Conservation (phyloP, 2,113 vertebrate genomes). For the Forbesichthys agassizii region DNA sequence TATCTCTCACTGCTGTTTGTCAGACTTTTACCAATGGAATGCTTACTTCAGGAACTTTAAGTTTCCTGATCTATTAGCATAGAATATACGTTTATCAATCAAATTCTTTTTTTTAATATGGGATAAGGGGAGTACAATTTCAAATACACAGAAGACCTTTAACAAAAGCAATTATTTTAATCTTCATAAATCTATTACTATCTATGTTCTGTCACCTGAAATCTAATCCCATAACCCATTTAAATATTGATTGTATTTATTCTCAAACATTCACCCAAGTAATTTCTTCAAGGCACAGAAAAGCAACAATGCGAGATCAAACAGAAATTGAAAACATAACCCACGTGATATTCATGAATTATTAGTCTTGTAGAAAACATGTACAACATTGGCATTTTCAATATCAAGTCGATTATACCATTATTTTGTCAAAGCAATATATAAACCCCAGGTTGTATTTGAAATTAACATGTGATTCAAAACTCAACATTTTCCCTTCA, state of each 20-base stretch:
- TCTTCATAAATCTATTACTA: too few species aligned
- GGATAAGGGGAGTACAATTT: too few species aligned
- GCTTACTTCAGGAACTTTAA: too few species aligned
- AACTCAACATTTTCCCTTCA: background rate
- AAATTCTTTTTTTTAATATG: too few species aligned
- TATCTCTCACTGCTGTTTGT: too few species aligned
- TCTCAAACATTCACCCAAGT: slow-evolving; percentile 11
- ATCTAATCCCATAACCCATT: slow-evolving; percentile 10
- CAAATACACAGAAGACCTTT: too few species aligned
- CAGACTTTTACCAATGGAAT: too few species aligned
- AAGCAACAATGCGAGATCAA: slow-evolving; percentile 19
- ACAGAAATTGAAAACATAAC: slow-evolving; percentile 18
- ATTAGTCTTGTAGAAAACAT: slow-evolving; percentile 13
- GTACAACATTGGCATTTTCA: slow-evolving; percentile 28
- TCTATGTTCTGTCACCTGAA: slow-evolving; percentile 10
- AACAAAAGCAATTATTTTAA: too few species aligned
- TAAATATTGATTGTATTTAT: background rate
- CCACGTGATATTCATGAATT: slow-evolving; percentile 32
- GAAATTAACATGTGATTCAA: slow-evolving; percentile 18
- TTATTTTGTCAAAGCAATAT: slow-evolving; percentile 22
- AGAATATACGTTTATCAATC: too few species aligned
- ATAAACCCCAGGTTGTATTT: slow-evolving; percentile 11
- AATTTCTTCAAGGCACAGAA: slow-evolving; percentile 21
- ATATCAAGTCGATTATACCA: slow-evolving; percentile 43
- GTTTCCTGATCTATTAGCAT: too few species aligned